Base-by-base conservation (phyloP, 1,140 invertebrate genomes). In the Conus ventricosus region DNA sequence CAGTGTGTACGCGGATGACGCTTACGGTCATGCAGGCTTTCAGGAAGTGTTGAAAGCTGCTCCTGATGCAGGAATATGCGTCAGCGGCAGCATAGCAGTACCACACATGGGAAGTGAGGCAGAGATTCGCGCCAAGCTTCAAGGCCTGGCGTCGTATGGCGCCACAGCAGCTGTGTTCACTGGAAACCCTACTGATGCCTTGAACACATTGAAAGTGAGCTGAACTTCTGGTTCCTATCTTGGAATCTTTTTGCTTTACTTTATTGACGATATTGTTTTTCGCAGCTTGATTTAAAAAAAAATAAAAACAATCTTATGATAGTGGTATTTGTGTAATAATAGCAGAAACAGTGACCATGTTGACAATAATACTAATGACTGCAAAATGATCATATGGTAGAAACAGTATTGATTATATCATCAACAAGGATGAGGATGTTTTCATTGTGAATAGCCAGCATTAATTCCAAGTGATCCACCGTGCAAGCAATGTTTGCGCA, bases 1-100 rank as follows among this genome's bases (percentile, higher is more conserved):
- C 63, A 84, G 95, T 4, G 93, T 96, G 1, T 93, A 95, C 85
- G 91, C 93, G 7, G 89, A 93, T 13, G 92, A 93, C 55, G 90
- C 89, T 15, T 93, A 94, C 90, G 95, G 94, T 20, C 84, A 53
- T 8, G 90, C 88, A 39, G 90, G 92, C 3, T 92, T 92, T 20
- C 87, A 94, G 27, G 91, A 93, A 20, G 90, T 95, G 13, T 90
- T 90, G 54, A 88, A 89, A 51, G 88, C 82, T 80, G 91, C 90
- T 54, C 90, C 88, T 76, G 81, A 86, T 7, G 75, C 82, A 15
- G 89, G 89, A 55, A 90, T 93, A 15, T 94, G 94, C 89, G 88
- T 94, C n/a, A 86, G 88, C 7, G 85, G 86, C 7, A 87, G 88
- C 4, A 78, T 92, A 13, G 13, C 80, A 3, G 15, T 93, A 4